Evolutionary conservation across 2,888 invertebrate genomes (phyloP).

Genomic region (Notodonta dromedarius): DNA sequence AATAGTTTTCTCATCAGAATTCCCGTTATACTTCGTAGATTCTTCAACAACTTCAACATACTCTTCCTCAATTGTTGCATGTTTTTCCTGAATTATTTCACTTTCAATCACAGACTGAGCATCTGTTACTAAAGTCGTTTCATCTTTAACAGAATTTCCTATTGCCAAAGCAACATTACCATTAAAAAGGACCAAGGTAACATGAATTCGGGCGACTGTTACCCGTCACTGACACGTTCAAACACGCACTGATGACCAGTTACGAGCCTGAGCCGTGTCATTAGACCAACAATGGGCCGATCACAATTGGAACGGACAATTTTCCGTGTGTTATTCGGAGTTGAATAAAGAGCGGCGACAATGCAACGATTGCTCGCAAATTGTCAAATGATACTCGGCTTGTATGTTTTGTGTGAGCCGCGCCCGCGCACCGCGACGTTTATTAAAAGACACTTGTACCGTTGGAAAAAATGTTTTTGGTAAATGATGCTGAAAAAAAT

Average conservation of each 20-base stretch:
- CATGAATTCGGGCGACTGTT: slow-evolving; percentile 14
- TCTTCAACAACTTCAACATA: background rate
- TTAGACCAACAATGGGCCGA: slow-evolving; percentile 76
- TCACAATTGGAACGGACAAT: slow-evolving; percentile 80
- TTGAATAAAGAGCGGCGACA: slow-evolving; percentile 84
- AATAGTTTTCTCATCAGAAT: background rate
- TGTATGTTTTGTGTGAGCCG: slow-evolving; percentile 78
- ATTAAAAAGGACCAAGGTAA: background rate
- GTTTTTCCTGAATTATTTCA: background rate
- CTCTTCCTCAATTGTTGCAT: background rate
- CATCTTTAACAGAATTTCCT: background rate
- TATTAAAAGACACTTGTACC: slow-evolving; percentile 58
- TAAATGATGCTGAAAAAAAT: background rate
- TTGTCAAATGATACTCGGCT: slow-evolving; percentile 82
- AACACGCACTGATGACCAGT: slow-evolving; percentile 69
- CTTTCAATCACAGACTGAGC: background rate
- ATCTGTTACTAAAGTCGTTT: background rate
- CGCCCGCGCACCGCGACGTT: slow-evolving; percentile 56
- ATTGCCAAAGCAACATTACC: background rate
- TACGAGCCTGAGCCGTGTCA: slow-evolving; percentile 76
- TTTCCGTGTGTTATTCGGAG: slow-evolving; percentile 82
- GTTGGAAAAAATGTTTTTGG: slow-evolving; percentile 19
- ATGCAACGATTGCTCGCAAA: slow-evolving; percentile 83
- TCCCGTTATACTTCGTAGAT: background rate
- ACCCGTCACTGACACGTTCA: slow-evolving; percentile 57